A percentile compares a stretch with the other conserved stretches of the same genome.
These are phyloP conservation scores for Prionailurus viverrinus DNA, from an alignment of 2,113 vertebrate genomes.

Conservation along the genomic window DNA sequence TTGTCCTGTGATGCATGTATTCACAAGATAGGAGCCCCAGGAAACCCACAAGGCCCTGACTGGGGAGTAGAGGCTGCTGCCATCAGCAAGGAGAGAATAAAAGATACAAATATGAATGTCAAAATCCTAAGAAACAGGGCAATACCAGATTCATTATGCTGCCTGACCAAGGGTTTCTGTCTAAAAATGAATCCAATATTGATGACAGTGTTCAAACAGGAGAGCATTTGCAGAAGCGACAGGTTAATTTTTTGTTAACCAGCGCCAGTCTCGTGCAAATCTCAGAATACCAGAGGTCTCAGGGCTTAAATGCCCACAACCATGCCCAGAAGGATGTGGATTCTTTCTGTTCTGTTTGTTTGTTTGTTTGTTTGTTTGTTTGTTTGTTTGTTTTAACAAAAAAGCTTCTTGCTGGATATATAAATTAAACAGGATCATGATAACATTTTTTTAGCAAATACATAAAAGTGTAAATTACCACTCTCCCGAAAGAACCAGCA, in stretches of 20 bases:
- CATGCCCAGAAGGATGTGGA: not conserved
- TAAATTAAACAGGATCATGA: not conserved
- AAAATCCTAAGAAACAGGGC: not conserved
- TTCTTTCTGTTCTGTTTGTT: not conserved
- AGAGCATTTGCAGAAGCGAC: not conserved
- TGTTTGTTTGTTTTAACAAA: not conserved
- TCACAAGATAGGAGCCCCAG: not conserved
- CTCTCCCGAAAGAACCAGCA: not conserved
- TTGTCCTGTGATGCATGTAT: not conserved
- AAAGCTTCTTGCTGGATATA: not conserved
- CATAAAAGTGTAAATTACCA: not conserved
- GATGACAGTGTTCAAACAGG: not conserved
- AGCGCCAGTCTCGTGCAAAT: not conserved
- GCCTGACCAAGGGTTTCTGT: not conserved
- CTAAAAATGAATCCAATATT: not conserved
- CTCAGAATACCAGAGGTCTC: not conserved
- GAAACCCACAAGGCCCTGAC: conserved; percentile 22
- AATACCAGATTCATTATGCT: not conserved
- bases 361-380: not conserved
- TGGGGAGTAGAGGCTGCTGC: not conserved
- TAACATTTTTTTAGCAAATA: not conserved
- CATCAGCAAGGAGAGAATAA: not conserved
- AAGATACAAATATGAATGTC: conserved; percentile 4
- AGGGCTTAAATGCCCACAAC: not conserved
- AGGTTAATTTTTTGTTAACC: not conserved